Percentiles rank a stretch among this genome's conserved stretches.
These are phyloP conservation scores for Parazoanthus atlanticus DNA, from an alignment of 92 coral and sea anemone species.

Conservation along the genomic window DNA sequence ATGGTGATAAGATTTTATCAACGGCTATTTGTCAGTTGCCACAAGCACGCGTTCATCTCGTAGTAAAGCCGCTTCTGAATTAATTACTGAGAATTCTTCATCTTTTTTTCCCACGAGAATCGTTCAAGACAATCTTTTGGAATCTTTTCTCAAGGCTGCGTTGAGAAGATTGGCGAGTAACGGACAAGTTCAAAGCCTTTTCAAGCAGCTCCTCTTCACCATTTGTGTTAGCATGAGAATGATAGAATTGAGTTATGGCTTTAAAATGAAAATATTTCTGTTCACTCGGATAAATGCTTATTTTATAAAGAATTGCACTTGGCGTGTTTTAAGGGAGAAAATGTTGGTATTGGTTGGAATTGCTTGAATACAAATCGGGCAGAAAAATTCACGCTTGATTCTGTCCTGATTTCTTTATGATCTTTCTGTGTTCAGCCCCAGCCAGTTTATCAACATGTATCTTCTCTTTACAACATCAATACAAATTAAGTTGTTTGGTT, in stretches of 20 bases:
- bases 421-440: too few species aligned
- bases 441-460: too few species aligned
- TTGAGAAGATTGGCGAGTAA: not conserved
- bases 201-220: too few species aligned
- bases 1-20: not conserved
- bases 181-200: not conserved
- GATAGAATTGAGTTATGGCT: too few species aligned
- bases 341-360: not conserved
- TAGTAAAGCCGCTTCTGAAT: too few species aligned
- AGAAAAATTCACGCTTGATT: not conserved
- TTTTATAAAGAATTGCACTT: not conserved
- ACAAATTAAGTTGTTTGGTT: too few species aligned
- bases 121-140: not conserved
- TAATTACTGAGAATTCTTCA: not conserved
- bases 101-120: not conserved
- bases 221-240: too few species aligned
- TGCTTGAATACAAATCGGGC: not conserved
- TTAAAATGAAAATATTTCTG: not conserved
- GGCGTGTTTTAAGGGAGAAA: constrained; percentile 6
- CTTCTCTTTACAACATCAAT: too few species aligned
- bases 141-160: not conserved
- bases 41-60: not conserved
- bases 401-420: not conserved
- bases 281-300: not conserved
- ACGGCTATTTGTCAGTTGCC: not conserved